phyloP scores from a whole-genome alignment of 92 coral and sea anemone genomes.

The Desmophyllum pertusum region DNA sequence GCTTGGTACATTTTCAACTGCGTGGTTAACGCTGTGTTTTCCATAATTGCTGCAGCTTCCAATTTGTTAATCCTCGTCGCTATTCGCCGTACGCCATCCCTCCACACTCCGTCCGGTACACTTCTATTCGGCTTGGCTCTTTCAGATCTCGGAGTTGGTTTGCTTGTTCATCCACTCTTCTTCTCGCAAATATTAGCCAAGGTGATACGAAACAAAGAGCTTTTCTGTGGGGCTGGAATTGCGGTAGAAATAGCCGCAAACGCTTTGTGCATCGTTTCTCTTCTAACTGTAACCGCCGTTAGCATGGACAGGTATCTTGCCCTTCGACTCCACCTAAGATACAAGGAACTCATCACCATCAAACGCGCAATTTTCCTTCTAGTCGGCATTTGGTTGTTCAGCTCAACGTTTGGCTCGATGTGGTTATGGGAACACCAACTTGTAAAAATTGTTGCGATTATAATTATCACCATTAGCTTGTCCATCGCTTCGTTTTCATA shows the following conservation, averaged over 20 bases:
- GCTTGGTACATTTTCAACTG: constrained; percentile 35
- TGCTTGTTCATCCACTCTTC: constrained; percentile 39
- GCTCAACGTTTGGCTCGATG: constrained; percentile 29
- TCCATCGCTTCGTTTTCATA: constrained; percentile 27
- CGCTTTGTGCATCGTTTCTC: constrained; percentile 35
- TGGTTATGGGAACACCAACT: constrained; percentile 39
- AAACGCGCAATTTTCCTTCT: constrained; percentile 24
- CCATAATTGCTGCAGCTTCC: constrained; percentile 15
- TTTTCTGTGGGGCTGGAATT: constrained; percentile 34
- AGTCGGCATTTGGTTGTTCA: constrained; percentile 25
- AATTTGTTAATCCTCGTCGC: constrained; percentile 25
- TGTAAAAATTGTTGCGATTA: constrained; percentile 17
- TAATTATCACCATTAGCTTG: constrained; percentile 14
- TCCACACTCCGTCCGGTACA: constrained; percentile 37
- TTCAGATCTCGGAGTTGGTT: constrained; percentile 36
- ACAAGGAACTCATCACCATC: constrained; percentile 27
- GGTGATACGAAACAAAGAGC: background rate
- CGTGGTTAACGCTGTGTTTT: constrained; percentile 28
- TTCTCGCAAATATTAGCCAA: constrained; percentile 38
- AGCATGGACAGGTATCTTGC: constrained; percentile 31
- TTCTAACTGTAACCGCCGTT: constrained; percentile 44
- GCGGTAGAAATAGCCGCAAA: constrained; percentile 28
- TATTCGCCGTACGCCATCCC: constrained; percentile 30
- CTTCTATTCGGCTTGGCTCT: constrained; percentile 35
- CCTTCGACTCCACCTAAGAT: constrained; percentile 35